Base-by-base conservation (phyloP, 2,113 vertebrate genomes). In the Ellobius talpinus region DNA sequence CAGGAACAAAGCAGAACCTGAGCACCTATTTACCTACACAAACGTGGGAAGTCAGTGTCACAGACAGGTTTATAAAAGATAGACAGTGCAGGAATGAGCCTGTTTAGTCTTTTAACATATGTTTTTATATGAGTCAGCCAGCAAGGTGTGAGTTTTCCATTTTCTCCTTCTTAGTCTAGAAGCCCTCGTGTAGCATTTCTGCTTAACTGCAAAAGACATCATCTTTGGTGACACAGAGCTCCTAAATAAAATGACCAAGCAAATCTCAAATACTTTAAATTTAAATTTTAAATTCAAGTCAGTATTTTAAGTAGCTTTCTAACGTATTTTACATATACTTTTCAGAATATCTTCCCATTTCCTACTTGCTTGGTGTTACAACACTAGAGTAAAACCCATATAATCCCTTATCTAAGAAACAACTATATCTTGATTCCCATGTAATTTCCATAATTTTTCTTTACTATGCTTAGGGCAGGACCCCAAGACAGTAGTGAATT, bases 311-410 rank as follows among this genome's bases (percentile, higher is more conserved):
- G 5, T 42, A 74, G 74, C 21, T 81, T 63, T 74, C 8, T 61
- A 81, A 47, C 42, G 42, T 70, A 7, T 31, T 95, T 81, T 76
- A 93, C 24, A 82, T 16, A 33, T 7, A 39, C 8, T 72, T 95
- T 94, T 89, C 47, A 92, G 81, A 70, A 90, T 81, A 77, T 74
- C 90, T 95, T 86, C 29, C 89, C 52, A 97, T 90, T 93, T 96
- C 84, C 74, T 76, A 42, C 61, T 50, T 89, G 92, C 82, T 78
- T 76, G 58, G 16, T 86, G 39, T 52, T 7, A 82, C 0, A 70
- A 45, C 47, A 61, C 52, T 52, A 92, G 65, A 81, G 33, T 87
- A 94, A 94, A 90, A 70, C 33, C 6, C 55, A n/a, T 11, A 52
- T 58, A 16, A 91, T 55, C 84, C 93, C 29, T 81, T 14, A 11